phyloP scores from a whole-genome alignment of 2,888 invertebrate genomes.

The Sminthurinus aureus region DNA sequence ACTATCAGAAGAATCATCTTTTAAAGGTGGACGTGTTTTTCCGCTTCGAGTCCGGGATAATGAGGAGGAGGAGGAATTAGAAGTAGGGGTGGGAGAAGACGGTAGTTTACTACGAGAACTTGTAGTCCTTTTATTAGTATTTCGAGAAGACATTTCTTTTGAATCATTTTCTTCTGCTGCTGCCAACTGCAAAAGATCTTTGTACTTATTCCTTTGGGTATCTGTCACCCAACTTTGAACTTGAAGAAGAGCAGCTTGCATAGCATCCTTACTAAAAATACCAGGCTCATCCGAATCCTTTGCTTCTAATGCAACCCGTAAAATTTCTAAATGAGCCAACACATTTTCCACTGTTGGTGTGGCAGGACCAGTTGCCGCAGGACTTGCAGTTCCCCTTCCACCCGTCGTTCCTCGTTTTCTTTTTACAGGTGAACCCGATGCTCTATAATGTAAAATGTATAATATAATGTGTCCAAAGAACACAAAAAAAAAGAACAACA shows the following conservation, averaged over 20 bases:
- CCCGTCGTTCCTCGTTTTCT: slow-evolving; percentile 75
- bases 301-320: slow-evolving; percentile 75
- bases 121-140: slow-evolving; percentile 62
- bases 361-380: slow-evolving; percentile 51
- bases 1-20: slow-evolving; percentile 57
- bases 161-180: slow-evolving; percentile 77
- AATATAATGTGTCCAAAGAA: too few species aligned
- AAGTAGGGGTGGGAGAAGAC: slow-evolving; percentile 41
- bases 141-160: slow-evolving; percentile 45
- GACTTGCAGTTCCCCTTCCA: slow-evolving; percentile 66
- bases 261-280: slow-evolving; percentile 86
- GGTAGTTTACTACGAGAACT: slow-evolving; percentile 38
- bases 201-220: slow-evolving; percentile 87
- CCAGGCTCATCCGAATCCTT: slow-evolving; percentile 61
- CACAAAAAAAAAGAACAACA: too few species aligned
- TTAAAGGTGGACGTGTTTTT: slow-evolving; percentile 56
- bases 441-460: too few species aligned
- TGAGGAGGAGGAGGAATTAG: not conserved
- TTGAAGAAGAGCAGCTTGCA: slow-evolving; percentile 89
- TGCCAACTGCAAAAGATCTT: slow-evolving; percentile 86
- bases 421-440: slow-evolving; percentile 85
- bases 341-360: slow-evolving; percentile 65
- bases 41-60: slow-evolving; percentile 53
- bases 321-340: slow-evolving; percentile 89
- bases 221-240: slow-evolving; percentile 69